Evolutionary conservation across 2,113 vertebrate genomes (phyloP).

Genomic region (Poeciliopsis occidentalis): DNA sequence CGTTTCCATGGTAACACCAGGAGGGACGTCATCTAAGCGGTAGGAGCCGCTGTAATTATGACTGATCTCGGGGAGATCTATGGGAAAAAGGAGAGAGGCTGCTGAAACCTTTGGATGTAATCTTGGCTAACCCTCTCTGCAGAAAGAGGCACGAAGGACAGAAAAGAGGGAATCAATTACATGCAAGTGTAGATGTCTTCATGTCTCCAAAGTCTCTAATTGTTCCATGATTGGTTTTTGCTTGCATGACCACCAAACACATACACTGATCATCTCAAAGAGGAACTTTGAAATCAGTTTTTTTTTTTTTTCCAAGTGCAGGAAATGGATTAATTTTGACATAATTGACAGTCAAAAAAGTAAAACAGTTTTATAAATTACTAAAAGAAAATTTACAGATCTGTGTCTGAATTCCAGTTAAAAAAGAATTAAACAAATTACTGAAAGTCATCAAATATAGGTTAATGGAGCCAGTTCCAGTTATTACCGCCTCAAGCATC

Average conservation of each 20-base stretch:
- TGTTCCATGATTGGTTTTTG: background rate
- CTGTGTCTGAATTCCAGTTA: too few species aligned
- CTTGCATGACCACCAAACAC: background rate
- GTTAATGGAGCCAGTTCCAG: background rate
- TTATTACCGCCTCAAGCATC: background rate
- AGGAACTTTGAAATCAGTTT: background rate
- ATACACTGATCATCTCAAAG: background rate
- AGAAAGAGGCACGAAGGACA: background rate
- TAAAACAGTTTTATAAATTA: background rate
- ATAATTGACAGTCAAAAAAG: background rate
- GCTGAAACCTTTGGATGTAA: conserved; percentile 47
- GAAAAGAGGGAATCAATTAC: conserved; percentile 9
- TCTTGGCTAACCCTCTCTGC: too few species aligned
- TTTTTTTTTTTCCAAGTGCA: too few species aligned
- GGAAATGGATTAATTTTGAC: background rate
- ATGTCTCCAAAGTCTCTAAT: background rate
- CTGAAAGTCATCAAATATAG: background rate
- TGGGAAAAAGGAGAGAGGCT: conserved; percentile 19
- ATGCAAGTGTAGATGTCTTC: background rate
- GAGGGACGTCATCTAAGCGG: conserved; percentile 46
- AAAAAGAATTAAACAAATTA: too few species aligned
- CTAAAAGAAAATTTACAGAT: background rate
- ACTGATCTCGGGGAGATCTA: conserved; percentile 65
- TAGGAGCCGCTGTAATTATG: conserved; percentile 68
- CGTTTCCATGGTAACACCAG: conserved; percentile 69